A percentile compares a stretch with the other conserved stretches of the same genome.
These are phyloP conservation scores for Eurois occulta DNA, from an alignment of 2,888 invertebrate species.

Conservation along the genomic window DNA sequence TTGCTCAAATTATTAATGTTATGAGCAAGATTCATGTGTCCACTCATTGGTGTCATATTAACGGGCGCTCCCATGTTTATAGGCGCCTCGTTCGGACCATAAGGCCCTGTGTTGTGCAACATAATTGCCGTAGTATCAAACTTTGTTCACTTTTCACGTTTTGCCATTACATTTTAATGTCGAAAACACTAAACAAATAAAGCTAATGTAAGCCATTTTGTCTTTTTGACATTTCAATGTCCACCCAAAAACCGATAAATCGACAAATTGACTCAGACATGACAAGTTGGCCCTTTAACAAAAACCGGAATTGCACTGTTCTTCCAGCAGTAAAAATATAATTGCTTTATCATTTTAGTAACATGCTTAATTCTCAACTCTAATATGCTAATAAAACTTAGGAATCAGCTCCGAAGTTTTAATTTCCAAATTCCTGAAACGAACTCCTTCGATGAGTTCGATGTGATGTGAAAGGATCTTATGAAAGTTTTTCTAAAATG, in stretches of 20 bases:
- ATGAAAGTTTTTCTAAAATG: neutral
- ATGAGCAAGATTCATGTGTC: conserved; percentile 75
- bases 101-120: conserved; percentile 85
- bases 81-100: conserved; percentile 81
- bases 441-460: neutral
- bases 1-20: conserved; percentile 81
- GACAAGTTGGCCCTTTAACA: neutral
- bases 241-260: conserved; percentile 63
- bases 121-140: conserved; percentile 70
- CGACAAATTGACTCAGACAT: conserved; percentile 30
- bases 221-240: conserved; percentile 72
- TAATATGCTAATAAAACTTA: neutral
- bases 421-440: too few relatives aligned
- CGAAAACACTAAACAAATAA: conserved; percentile 79
- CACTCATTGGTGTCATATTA: conserved; percentile 77
- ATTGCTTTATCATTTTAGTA: neutral
- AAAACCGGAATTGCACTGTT: conserved; percentile 39
- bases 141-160: conserved; percentile 60
- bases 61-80: conserved; percentile 79
- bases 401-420: neutral
- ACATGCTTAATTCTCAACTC: too few relatives aligned
- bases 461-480: neutral
- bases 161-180: conserved; percentile 66
- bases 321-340: neutral
- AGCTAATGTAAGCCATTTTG: conserved; percentile 82